Base-by-base conservation (phyloP, 2,113 vertebrate species). In the Ellobius talpinus region DNA sequence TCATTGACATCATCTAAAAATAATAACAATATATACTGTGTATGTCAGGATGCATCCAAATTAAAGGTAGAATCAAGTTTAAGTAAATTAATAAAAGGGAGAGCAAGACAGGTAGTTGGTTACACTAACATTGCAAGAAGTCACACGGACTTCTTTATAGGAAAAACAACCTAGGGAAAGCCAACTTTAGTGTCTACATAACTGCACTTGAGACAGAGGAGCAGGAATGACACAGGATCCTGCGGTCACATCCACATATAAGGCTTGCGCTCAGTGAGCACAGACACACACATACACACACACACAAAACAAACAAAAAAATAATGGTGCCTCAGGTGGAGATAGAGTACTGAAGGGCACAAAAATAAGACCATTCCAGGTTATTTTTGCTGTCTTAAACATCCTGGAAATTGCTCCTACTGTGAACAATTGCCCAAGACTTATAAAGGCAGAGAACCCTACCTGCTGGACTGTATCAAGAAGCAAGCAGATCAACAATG, bases 391-490 rank as follows among this genome's bases (percentile, higher is more conserved):
- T 74, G 17, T 33, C 11, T 52, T 31, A 17, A 47, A 3, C 5
- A 76, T 50, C 23, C 52, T 70, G 68, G 16, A 9, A 66, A 2
- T 36, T 3, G 33, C 26, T 86, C 42, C 55, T 7, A 31, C 52
- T 55, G 19, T 9, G 3, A 8, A 89, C 86, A 82, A 2, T 1
- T 11, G 42, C 2, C 1, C 19, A 11, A 61, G 61, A 58, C 7
- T 58, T 61, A 47, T 2, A 23, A 7, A 63, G 36, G 26, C 10
- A 23, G 4, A 74, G 23, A 70, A 78, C 0, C 8, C 24, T n/a
- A 26, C 7, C 4, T 19, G 1, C 12, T 16, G 31, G 17, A 33
- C 9, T 36, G 1, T n/a, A 36, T 3, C n/a, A 31, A 1, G 7
- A 2, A 72, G 42, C 8, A n/a, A 78, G 52, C 36, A 36, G 19